Evolutionary conservation across 2,797 vertebrate genomes (phyloP), one percentile per base, ranked within the genome.

Genomic region (Platyrinchus mystaceus): DNA sequence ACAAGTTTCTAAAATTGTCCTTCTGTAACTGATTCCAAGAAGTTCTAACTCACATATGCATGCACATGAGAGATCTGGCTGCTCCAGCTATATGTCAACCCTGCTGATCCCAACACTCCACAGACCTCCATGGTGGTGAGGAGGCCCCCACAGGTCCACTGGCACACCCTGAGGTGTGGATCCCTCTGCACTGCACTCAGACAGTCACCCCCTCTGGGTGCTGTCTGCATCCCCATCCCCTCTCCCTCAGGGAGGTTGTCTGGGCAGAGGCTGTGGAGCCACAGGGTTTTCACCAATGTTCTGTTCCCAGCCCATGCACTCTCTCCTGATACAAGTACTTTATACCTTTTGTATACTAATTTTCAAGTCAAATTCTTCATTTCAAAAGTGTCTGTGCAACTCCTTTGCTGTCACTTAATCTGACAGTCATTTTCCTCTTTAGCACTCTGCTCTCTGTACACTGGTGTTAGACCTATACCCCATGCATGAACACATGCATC

Each of bases 1-100:
- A 32, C 20, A 50, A 3, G 44, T 56, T 86, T 73, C 12, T 69
- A 79, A 81, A 77, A 46, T 24, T 12, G 3, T 6, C 36, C 3
- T 73, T 66, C 19, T 26, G 1, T 5, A 69, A 18, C 13, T 47
- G 15, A 49, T 32, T 20, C 14, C 18, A 21, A 32, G 24, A 55
- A 15, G 2, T 62, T 82, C 55, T 63, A 32, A 50, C 39, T 74
- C 14, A 28, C 20, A 37, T 16, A 11, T 0, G 0, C 8, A 49
- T 0, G 0, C 4, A 32, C 2, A 2, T 0, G 0, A 52, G 37
- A 81, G 24, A 26, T 4, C 17, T 0, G 1, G 6, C 43, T 90
- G 14, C 28, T 64, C 47, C 39, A 36, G 41, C 49, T 84, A 3
- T 22, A 5, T 6, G 16, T 41, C 66, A 17, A 12, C 7, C 18